Conservation (phyloP, 1,140 invertebrate genomes). For the Stratiolaelaps scimitus region DNA sequence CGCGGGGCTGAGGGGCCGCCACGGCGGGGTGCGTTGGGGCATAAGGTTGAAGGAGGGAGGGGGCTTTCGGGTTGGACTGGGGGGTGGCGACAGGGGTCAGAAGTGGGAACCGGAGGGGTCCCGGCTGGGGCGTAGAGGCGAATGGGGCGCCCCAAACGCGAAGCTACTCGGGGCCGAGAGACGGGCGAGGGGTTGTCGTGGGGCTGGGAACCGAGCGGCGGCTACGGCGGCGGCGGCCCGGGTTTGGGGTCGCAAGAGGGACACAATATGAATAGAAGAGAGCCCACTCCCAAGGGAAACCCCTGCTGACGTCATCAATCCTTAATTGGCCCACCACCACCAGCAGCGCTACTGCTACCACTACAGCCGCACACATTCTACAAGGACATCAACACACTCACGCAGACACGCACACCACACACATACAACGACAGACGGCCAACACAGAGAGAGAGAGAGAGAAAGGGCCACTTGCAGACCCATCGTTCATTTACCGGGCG, state of each 20-base stretch:
- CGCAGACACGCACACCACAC: too few species aligned
- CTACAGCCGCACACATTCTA: too few species aligned
- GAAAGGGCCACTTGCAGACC: too few species aligned
- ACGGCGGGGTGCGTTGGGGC: too few species aligned
- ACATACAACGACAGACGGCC: too few species aligned
- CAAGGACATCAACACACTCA: too few species aligned
- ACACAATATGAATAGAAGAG: constrained; percentile 21
- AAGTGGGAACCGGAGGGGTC: neutral
- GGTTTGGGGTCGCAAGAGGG: neutral
- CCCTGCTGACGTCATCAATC: constrained; percentile 28
- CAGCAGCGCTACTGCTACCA: too few species aligned
- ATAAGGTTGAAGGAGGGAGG: too few species aligned
- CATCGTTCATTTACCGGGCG: too few species aligned
- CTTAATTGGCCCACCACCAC: constrained; percentile 13
- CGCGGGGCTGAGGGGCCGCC: too few species aligned
- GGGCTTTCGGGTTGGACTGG: too few species aligned
- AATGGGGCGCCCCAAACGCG: neutral
- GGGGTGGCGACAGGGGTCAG: neutral
- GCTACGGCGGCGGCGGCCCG: neutral
- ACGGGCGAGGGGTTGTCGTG: neutral
- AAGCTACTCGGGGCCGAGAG: neutral
- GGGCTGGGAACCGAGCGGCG: neutral
- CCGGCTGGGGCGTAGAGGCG: neutral
- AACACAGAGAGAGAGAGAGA: too few species aligned
- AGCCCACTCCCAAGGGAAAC: neutral